Base-by-base conservation (phyloP, 2,113 vertebrate genomes). In the Seriola dumerili region DNA sequence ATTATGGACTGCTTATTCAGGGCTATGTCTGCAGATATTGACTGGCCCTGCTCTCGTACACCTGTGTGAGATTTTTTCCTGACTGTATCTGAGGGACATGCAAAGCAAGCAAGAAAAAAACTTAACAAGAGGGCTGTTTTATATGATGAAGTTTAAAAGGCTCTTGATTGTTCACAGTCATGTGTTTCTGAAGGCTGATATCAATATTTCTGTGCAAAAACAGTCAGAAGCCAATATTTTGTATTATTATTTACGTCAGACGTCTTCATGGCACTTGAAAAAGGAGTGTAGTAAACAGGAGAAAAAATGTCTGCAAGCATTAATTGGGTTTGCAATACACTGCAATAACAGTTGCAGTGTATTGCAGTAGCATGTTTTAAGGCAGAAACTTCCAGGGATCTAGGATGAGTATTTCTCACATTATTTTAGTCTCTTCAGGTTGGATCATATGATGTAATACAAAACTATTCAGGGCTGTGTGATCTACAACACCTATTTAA, bases 341-440 rank as follows among this genome's bases (percentile, higher is more conserved):
- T 83, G 89, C 69, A 92, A 90, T 81, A 83, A 68, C 61, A 77
- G 59, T 59, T 81, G 81, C 79, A 89, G 62, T 50, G 29, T 38
- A 16, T 61, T 86, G 87, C 83, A 87, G 65, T 40, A 80, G 55
- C 52, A 23, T 67, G 64, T 84, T 78, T 77, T 42, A 40, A 59
- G 23, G 54, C 46, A 68, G 71, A 19, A 42, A 75, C 66, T 66
- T 76, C 52, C 57, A 68, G 19, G 44, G 73, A 63, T 68, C 4
- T 19, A 57, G 29, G 34, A 1, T 21, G 42, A 72, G 32, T 59
- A 48, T 73, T 67, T 12, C 17, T 17, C n/a, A 71, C 29, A 76
- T 16, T 80, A 16, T 63, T 59, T 34, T 4, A 57, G 58, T 36
- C 34, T 74, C 12, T 23, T 67, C 29, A 75, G 10, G 32, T 21